Evolutionary conservation across 2,797 vertebrate genomes (phyloP).

Genomic region (Nyctibius grandis): DNA sequence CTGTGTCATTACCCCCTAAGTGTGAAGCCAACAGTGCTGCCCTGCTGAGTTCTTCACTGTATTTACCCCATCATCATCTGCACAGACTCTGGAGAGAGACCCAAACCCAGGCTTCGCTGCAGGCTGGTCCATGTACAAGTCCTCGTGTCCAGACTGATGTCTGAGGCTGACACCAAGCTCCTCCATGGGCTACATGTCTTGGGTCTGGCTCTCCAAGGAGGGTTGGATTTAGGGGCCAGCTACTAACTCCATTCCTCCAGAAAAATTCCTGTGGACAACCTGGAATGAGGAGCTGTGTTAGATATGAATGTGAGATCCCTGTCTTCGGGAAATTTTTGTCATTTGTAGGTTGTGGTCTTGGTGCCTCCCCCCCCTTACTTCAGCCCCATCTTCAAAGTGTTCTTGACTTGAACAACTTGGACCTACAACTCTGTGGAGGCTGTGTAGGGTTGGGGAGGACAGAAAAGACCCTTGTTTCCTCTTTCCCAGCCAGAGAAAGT

Average conservation of each 20-base stretch:
- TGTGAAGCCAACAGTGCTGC: not conserved
- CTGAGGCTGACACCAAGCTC: not conserved
- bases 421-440: not conserved
- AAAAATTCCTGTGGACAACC: not conserved
- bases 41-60: not conserved
- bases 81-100: not conserved
- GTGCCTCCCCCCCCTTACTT: not conserved
- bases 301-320: not conserved
- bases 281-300: not conserved
- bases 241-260: not conserved
- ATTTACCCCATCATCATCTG: not conserved
- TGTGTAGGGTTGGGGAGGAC: not conserved
- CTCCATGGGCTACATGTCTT: not conserved
- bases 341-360: not conserved
- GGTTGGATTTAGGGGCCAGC: not conserved
- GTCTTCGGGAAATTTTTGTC: not conserved
- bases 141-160: rapidly evolving
- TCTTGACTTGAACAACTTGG: not conserved
- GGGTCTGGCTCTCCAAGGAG: not conserved
- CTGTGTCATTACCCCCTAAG: not conserved
- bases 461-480: not conserved
- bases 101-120: not conserved
- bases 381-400: not conserved
- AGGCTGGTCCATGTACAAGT: not conserved
- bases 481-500: not conserved